Percentiles rank a stretch among this genome's conserved stretches.
phyloP scores from a whole-genome alignment of 1,140 invertebrate species.

The Scaptomyza pallida region DNA sequence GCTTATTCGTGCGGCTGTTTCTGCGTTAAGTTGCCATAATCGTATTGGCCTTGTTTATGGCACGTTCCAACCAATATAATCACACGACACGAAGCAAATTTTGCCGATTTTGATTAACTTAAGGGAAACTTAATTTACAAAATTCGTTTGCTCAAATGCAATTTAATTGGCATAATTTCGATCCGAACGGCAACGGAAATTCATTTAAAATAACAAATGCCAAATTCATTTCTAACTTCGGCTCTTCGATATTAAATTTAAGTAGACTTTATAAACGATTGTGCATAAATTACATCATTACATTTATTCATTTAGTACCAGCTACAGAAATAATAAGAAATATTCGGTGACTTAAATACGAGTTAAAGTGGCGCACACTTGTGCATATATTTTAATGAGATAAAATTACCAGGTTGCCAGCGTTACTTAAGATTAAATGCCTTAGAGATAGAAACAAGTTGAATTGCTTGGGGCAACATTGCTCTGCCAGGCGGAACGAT shows the following conservation, averaged over 20 bases:
- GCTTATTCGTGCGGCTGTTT: slow-evolving; percentile 25
- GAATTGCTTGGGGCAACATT: background rate
- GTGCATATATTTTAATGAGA: slow-evolving; percentile 4
- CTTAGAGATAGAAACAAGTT: background rate
- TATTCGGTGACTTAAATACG: background rate
- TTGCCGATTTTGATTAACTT: slow-evolving; percentile 59
- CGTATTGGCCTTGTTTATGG: slow-evolving; percentile 52
- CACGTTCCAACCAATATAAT: slow-evolving; percentile 61
- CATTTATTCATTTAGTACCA: background rate
- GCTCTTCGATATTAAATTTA: background rate
- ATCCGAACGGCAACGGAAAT: slow-evolving; percentile 8
- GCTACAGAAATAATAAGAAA: background rate
- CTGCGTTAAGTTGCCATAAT: slow-evolving; percentile 36
- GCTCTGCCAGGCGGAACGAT: background rate
- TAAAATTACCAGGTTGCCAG: slow-evolving; percentile 6
- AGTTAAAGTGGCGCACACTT: background rate
- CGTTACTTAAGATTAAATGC: background rate
- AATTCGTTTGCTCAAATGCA: slow-evolving; percentile 1
- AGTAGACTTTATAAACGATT: background rate
- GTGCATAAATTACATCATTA: slow-evolving; percentile 9
- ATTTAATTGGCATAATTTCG: slow-evolving; percentile 1
- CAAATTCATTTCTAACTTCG: slow-evolving; percentile 11
- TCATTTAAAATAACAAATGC: slow-evolving; percentile 28
- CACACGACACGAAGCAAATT: slow-evolving; percentile 44
- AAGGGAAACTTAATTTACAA: slow-evolving; percentile 29